These are phyloP conservation scores for Hyposoter dolosus DNA, from an alignment of 2,888 invertebrate genomes.

Conservation along the genomic window DNA sequence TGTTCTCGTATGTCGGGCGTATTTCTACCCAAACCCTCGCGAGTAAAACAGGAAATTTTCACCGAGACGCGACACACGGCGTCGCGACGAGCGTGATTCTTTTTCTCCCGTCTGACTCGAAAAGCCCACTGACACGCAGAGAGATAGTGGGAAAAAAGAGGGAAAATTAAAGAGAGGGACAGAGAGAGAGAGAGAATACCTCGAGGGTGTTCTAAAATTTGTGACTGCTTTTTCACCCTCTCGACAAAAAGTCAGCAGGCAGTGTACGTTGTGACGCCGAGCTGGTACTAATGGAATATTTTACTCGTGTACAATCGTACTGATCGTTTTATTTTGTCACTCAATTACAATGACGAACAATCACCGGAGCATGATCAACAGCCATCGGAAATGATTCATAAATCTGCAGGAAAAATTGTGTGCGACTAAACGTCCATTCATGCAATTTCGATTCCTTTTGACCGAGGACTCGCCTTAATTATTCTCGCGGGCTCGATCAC, in stretches of 20 bases:
- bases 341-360: background rate
- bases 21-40: slow-evolving; percentile 8
- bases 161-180: slow-evolving; percentile 12
- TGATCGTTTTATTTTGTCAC: background rate
- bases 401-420: background rate
- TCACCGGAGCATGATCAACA: background rate
- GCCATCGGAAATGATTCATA: background rate
- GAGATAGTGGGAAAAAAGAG: slow-evolving; percentile 37
- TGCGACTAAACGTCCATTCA: background rate
- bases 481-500: background rate
- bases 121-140: slow-evolving; percentile 43
- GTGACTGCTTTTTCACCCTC: slow-evolving; percentile 3
- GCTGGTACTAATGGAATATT: background rate
- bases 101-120: slow-evolving; percentile 43
- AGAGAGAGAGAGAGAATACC: slow-evolving; percentile 7
- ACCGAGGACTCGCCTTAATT: background rate
- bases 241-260: background rate
- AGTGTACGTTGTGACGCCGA: background rate
- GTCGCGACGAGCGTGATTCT: slow-evolving; percentile 43
- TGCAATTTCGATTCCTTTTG: background rate
- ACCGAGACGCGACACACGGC: slow-evolving; percentile 26
- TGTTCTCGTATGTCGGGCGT: slow-evolving; percentile 47
- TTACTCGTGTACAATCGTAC: background rate
- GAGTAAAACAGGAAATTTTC: slow-evolving; percentile 35
- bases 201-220: slow-evolving; percentile 44